Evolutionary conservation across 2,113 vertebrate genomes (phyloP), one percentile per base, ranked within the genome.

Genomic region (Cottus gobio): DNA sequence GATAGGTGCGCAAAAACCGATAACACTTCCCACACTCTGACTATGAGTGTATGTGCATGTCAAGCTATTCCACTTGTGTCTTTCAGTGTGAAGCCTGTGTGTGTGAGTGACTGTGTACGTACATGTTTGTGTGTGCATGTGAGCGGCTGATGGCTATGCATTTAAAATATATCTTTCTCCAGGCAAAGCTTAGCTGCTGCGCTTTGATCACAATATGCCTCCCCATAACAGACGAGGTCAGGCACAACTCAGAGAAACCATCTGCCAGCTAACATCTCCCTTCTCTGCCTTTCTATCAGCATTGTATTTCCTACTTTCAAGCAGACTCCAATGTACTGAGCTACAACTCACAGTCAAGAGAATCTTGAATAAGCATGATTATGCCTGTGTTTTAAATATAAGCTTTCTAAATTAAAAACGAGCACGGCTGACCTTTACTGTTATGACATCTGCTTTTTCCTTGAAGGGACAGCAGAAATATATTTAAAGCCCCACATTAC

Each of bases 121-220:
- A 48, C 63, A 64, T 78, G 22, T 82, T 57, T 50, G 52, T 42
- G 68, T 44, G 75, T 62, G 64, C 20, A 54, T 54, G 58, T 2
- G 36, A 69, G 67, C 15, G 46, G 80, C 74, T 71, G 4, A 16
- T 62, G 70, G 85, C 69, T 39, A 30, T 77, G 77, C 73, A 87
- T 87, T 80, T 83, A 80, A 78, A 80, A 79, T 74, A 39, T 44
- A 83, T 72, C 69, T 80, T 71, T 87, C 85, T 89, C 71, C 39
- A 69, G 82, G 88, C 87, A 52, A 78, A 68, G 90, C 68, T 82
- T 75, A 89, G 79, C 81, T 62, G 57, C 76, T 64, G 75, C 80
- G 86, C 89, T 92, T 89, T 91, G 86, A 91, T 92, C 85, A 67
- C 63, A 73, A 67, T 80, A 68, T 60, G 52, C 34, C 61, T 87